These are phyloP conservation scores for Pseudomyrmex dendroicus DNA, from an alignment of 1,140 invertebrate species.

Conservation along the genomic window DNA sequence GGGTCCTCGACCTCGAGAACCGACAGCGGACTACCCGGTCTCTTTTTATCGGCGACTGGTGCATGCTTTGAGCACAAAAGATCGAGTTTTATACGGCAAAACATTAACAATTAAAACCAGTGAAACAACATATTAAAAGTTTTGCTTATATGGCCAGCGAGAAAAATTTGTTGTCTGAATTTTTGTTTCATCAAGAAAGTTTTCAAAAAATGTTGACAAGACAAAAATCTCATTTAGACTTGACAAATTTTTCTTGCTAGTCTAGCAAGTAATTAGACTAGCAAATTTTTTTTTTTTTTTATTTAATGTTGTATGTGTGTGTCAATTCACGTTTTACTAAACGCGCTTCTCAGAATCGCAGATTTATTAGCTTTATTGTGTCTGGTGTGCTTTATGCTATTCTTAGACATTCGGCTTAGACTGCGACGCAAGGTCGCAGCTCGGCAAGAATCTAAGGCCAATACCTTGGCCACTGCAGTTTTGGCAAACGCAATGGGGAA, in stretches of 20 bases:
- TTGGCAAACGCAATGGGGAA: slow-evolving; percentile 18
- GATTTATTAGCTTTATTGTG: slow-evolving; percentile 13
- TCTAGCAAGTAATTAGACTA: too few relatives aligned
- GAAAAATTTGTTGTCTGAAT: too few relatives aligned
- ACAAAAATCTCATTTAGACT: too few relatives aligned
- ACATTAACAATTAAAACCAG: neutral
- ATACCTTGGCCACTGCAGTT: slow-evolving; percentile 61
- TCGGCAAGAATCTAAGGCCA: slow-evolving; percentile 41
- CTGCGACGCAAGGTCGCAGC: slow-evolving; percentile 50
- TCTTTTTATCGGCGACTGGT: slow-evolving; percentile 86
- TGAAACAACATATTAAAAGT: too few relatives aligned
- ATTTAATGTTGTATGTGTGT: too few relatives aligned
- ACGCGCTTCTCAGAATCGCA: neutral
- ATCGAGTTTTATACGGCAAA: neutral
- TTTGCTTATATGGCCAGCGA: too few relatives aligned
- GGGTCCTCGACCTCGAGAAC: slow-evolving; percentile 94
- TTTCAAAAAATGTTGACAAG: too few relatives aligned
- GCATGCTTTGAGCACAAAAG: slow-evolving; percentile 76
- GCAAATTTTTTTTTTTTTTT: too few relatives aligned
- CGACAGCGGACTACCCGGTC: slow-evolving; percentile 88
- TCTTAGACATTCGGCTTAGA: slow-evolving; percentile 37
- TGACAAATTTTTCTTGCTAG: too few relatives aligned
- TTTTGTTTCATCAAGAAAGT: too few relatives aligned
- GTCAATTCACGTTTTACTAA: neutral
- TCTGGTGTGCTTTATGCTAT: slow-evolving; percentile 30